phyloP scores from a whole-genome alignment of 2,113 vertebrate genomes.

The Eolophus roseicapilla region DNA sequence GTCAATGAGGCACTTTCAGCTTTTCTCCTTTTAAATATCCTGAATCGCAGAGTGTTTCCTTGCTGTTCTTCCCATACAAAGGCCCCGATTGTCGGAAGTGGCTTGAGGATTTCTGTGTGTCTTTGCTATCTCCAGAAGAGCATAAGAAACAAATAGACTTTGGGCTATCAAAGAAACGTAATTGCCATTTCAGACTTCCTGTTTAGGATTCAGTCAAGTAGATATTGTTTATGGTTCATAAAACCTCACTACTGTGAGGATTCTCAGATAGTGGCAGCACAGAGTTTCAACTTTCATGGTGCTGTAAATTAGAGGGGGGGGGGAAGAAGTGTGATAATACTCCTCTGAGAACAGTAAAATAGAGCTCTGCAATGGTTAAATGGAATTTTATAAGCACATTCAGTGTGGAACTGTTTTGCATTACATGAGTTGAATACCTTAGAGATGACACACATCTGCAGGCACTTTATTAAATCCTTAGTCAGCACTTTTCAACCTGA shows the following conservation, averaged over 20 bases:
- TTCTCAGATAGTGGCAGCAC: constrained; percentile 65
- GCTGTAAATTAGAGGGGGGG: constrained; percentile 70
- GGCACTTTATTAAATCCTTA: constrained; percentile 91
- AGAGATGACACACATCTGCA: constrained; percentile 92
- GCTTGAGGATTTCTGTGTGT: not conserved
- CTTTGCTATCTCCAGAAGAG: constrained; percentile 6
- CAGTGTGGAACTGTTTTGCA: constrained; percentile 87
- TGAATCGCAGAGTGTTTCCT: not conserved
- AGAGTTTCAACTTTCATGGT: constrained; percentile 74
- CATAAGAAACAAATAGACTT: constrained; percentile 40
- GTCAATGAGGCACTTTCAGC: not conserved
- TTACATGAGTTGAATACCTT: constrained; percentile 94
- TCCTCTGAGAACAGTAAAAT: constrained; percentile 75
- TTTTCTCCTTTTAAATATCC: not conserved
- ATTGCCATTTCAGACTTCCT: constrained; percentile 66
- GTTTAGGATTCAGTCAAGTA: constrained; percentile 72
- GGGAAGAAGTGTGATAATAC: constrained; percentile 50
- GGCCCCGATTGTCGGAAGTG: not conserved
- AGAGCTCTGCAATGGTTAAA: constrained; percentile 80
- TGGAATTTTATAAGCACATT: constrained; percentile 82
- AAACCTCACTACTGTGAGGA: constrained; percentile 75
- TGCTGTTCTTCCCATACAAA: constrained; percentile 5
- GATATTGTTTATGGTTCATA: constrained; percentile 79
- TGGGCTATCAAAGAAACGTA: not conserved
- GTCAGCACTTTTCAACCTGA: constrained; percentile 90